These are phyloP conservation scores for Xestia ashworthii DNA, from an alignment of 2,888 invertebrate genomes.

Conservation along the genomic window DNA sequence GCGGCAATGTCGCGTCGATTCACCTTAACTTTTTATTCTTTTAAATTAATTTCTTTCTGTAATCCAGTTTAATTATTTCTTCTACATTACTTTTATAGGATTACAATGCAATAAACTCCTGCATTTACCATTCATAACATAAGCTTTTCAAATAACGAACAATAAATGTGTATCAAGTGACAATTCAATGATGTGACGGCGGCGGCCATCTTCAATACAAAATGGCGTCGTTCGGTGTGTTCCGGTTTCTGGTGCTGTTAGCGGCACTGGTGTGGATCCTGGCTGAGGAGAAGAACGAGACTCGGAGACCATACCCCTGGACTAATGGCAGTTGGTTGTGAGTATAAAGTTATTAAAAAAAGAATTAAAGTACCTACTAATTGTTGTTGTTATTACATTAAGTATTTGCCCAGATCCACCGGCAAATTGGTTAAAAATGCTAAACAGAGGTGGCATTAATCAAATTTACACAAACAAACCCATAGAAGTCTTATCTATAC, in stretches of 20 bases:
- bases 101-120: constrained; percentile 7
- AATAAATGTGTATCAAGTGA: constrained; percentile 50
- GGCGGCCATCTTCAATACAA: constrained; percentile 69
- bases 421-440: neutral
- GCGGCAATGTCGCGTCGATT: neutral
- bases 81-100: constrained; percentile 20
- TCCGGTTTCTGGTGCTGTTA: constrained; percentile 81
- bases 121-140: neutral
- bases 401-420: neutral
- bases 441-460: neutral
- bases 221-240: constrained; percentile 83
- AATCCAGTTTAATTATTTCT: neutral
- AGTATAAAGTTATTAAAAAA: constrained; percentile 70
- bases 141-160: neutral
- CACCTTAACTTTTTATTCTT: neutral
- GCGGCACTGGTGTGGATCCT: constrained; percentile 82
- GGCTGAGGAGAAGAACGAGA: constrained; percentile 72
- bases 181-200: constrained; percentile 63
- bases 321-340: constrained; percentile 88
- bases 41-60: neutral
- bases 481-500: neutral
- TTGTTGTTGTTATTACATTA: neutral
- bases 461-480: neutral
- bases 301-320: constrained; percentile 76
- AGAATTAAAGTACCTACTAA: neutral